These are phyloP conservation scores for Uropetala carovei DNA, from an alignment of 2,888 invertebrate species.

Conservation along the genomic window DNA sequence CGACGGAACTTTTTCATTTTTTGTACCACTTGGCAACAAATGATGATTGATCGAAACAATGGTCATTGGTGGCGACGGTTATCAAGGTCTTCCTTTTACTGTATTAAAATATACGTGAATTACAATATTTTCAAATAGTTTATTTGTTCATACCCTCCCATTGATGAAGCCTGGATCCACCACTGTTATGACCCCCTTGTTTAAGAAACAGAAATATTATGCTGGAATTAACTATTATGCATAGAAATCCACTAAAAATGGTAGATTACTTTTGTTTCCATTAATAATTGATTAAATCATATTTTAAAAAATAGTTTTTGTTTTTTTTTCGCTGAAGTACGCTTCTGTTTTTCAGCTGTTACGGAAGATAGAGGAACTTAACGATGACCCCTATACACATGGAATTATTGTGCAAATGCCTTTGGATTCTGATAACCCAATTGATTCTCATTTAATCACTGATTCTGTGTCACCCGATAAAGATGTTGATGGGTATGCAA, in stretches of 20 bases:
- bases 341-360: constrained; percentile 78
- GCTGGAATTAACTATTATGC: background rate
- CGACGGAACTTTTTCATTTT: too few species aligned
- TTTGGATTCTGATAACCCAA: constrained; percentile 87
- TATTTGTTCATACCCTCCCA: too few species aligned
- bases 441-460: constrained; percentile 91
- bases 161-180: too few species aligned
- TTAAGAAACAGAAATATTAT: background rate
- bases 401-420: constrained; percentile 99
- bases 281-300: background rate
- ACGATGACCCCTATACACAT: constrained; percentile 89
- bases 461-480: constrained; percentile 92
- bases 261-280: background rate
- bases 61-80: too few species aligned
- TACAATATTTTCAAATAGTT: too few species aligned
- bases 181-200: too few species aligned
- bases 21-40: too few species aligned
- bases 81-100: too few species aligned
- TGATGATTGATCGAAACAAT: too few species aligned
- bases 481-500: constrained; percentile 93
- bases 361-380: constrained; percentile 83
- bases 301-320: background rate
- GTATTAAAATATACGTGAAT: too few species aligned
- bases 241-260: background rate
- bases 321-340: constrained; percentile 57